These are phyloP conservation scores for Rattus rattus DNA, from an alignment of 2,113 vertebrate species.

Conservation along the genomic window DNA sequence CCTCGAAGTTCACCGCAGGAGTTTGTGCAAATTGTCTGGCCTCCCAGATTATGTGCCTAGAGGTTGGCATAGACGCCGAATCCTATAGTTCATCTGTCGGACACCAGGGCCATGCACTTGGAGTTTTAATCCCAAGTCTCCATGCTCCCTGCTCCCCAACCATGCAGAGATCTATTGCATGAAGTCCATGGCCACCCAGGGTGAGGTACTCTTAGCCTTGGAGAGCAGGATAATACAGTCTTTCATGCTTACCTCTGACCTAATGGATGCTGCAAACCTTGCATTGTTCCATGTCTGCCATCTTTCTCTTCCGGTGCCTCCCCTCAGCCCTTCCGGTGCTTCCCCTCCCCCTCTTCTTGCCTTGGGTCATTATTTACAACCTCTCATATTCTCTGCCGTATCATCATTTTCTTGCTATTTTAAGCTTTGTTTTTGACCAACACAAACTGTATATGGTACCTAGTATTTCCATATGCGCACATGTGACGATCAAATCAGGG, in stretches of 20 bases:
- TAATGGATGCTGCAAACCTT: background rate
- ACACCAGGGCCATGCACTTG: background rate
- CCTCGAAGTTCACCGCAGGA: background rate
- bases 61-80: background rate
- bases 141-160: background rate
- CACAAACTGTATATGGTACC: background rate
- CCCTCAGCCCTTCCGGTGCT: background rate
- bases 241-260: background rate
- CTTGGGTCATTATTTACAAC: background rate
- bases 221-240: background rate
- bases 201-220: background rate
- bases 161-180: background rate
- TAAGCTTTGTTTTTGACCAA: background rate
- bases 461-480: background rate
- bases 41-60: background rate
- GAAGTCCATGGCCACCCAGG: background rate
- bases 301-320: background rate
- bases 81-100: background rate
- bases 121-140: background rate
- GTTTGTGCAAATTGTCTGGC: background rate
- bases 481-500: background rate
- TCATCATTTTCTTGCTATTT: background rate
- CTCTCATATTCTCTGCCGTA: background rate
- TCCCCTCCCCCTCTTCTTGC: background rate
- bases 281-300: background rate